These are phyloP conservation scores for Eulithis prunata DNA, from an alignment of 2,888 invertebrate genomes.

Conservation along the genomic window DNA sequence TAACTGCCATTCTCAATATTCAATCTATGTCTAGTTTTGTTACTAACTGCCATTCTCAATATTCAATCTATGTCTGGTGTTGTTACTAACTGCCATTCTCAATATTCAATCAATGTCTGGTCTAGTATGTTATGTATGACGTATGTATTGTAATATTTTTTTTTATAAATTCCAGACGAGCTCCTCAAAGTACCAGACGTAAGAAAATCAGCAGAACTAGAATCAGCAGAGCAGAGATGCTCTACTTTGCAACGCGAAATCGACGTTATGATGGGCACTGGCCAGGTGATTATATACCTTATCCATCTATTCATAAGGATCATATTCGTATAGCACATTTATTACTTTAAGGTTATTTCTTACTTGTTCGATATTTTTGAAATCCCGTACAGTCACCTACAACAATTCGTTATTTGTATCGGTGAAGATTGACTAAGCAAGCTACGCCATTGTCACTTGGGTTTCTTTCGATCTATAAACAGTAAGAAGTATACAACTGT, in stretches of 20 bases:
- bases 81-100: too few relatives aligned
- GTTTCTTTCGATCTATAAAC: not conserved
- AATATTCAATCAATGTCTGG: too few relatives aligned
- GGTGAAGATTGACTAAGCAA: too few relatives aligned
- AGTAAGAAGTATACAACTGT: not conserved
- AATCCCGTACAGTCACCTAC: not conserved
- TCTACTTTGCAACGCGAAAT: constrained; percentile 73
- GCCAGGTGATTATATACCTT: constrained; percentile 60
- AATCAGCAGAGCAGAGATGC: constrained; percentile 73
- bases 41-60: too few relatives aligned
- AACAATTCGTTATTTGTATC: not conserved
- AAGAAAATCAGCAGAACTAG: constrained; percentile 73
- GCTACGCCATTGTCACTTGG: too few relatives aligned
- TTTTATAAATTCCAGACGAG: constrained; percentile 59
- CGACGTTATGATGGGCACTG: constrained; percentile 65
- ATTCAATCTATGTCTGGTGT: too few relatives aligned
- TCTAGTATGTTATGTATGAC: too few relatives aligned
- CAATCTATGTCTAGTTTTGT: too few relatives aligned
- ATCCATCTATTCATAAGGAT: not conserved
- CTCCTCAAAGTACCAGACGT: constrained; percentile 77
- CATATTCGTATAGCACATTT: constrained; percentile 19
- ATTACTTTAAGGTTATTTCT: constrained; percentile 5
- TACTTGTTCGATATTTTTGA: not conserved
- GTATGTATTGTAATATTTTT: not conserved
- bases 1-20: too few relatives aligned